A percentile compares a stretch with the other conserved stretches of the same genome.
phyloP scores from a whole-genome alignment of 2,113 vertebrate genomes.

The Nipponia nippon region DNA sequence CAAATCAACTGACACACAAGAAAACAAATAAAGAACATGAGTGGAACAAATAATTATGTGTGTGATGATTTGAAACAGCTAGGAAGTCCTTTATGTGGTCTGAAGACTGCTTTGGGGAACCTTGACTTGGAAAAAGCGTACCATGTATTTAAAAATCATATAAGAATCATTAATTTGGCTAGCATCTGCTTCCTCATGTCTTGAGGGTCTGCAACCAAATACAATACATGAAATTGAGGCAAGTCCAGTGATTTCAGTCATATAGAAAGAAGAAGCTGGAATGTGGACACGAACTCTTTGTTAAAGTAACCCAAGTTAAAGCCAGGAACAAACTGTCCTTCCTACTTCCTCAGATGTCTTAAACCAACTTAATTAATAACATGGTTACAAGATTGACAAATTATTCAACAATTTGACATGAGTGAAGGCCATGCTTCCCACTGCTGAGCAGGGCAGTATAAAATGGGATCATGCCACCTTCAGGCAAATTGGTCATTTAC shows the following conservation, averaged over 20 bases:
- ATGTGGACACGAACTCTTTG: not conserved
- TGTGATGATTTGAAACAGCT: not conserved
- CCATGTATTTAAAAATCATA: not conserved
- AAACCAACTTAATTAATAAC: not conserved
- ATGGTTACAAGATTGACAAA: not conserved
- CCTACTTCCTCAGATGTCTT: not conserved
- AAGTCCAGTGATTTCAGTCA: not conserved
- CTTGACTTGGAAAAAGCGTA: not conserved
- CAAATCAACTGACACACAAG: not conserved
- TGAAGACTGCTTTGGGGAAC: not conserved
- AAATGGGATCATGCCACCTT: not conserved
- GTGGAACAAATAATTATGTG: not conserved
- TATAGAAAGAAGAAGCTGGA: not conserved
- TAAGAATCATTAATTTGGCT: too few species aligned
- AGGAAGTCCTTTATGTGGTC: not conserved
- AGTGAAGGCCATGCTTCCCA: not conserved
- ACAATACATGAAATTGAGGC: not conserved
- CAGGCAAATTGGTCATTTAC: not conserved
- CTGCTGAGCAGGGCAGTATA: not conserved
- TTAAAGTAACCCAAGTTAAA: not conserved
- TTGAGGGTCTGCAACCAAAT: not conserved
- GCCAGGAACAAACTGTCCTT: not conserved
- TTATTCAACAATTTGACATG: not conserved
- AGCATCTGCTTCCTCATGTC: not conserved
- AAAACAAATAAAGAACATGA: not conserved